Evolutionary conservation across 2,113 vertebrate species (phyloP).

Genomic region (Osmerus eperlanus): DNA sequence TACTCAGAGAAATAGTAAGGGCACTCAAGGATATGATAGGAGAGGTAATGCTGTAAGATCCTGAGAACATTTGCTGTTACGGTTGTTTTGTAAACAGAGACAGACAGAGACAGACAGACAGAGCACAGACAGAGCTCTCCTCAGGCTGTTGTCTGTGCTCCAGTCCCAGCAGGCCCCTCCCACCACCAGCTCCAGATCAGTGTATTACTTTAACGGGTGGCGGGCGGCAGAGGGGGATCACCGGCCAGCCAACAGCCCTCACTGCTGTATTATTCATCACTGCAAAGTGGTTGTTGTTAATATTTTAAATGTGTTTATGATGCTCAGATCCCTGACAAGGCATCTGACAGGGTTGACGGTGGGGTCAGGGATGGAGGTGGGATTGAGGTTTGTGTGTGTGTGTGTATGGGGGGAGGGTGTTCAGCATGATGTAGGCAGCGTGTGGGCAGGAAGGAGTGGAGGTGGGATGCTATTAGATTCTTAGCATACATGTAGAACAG

Average conservation of each 20-base stretch:
- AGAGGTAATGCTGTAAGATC: too few relatives aligned
- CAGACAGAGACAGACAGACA: slow-evolving; percentile 16
- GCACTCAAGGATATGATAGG: too few relatives aligned
- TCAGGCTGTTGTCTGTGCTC: slow-evolving; percentile 2
- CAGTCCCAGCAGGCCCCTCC: slow-evolving; percentile 21
- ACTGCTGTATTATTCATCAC: slow-evolving; percentile 78
- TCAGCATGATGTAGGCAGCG: slow-evolving; percentile 35
- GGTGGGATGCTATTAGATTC: slow-evolving; percentile 4
- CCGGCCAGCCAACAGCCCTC: slow-evolving; percentile 68
- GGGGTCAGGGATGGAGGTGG: slow-evolving; percentile 37
- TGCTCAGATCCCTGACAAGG: slow-evolving; percentile 65
- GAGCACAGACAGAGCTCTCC: slow-evolving; percentile 30
- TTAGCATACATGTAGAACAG: slow-evolving; percentile 18
- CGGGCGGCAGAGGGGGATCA: slow-evolving; percentile 64
- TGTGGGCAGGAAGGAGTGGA: neutral
- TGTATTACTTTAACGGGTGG: slow-evolving; percentile 78
- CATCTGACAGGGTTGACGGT: slow-evolving; percentile 49
- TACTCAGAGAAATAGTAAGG: too few relatives aligned
- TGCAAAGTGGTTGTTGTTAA: slow-evolving; percentile 82
- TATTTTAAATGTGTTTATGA: slow-evolving; percentile 82
- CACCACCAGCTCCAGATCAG: slow-evolving; percentile 55
- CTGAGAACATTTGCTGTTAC: too few relatives aligned
- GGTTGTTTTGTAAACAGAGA: neutral
- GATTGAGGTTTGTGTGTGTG: neutral
- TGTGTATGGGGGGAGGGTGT: neutral